phyloP scores from a whole-genome alignment of 2,113 vertebrate species.

The Nothocercus nigrocapillus region DNA sequence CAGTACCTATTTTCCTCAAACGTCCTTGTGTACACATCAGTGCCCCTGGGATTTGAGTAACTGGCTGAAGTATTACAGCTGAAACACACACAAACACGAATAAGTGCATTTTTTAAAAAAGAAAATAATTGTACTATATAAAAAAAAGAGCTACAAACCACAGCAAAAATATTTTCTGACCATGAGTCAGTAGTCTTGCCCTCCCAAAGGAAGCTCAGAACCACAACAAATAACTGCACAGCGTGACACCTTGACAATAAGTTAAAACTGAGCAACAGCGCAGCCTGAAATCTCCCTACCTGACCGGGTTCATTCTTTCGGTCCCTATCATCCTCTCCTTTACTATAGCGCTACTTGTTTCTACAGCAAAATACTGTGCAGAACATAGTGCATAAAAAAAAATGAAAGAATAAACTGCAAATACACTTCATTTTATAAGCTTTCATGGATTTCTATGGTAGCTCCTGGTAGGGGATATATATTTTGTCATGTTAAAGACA shows the following conservation, averaged over 20 bases:
- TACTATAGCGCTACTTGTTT: background rate
- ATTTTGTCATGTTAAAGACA: background rate
- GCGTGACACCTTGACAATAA: background rate
- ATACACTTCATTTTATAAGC: background rate
- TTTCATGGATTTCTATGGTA: background rate
- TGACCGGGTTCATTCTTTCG: background rate
- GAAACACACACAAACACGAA: conserved; percentile 42
- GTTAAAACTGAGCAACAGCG: background rate
- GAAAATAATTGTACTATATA: background rate
- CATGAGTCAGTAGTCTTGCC: background rate
- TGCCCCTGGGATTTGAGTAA: conserved; percentile 49
- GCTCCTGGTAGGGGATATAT: background rate
- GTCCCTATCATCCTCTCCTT: background rate
- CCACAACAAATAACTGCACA: background rate
- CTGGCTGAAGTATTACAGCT: conserved; percentile 67
- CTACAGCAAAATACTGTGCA: background rate
- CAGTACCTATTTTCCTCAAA: conserved; percentile 71
- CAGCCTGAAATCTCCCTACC: background rate
- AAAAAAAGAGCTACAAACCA: background rate
- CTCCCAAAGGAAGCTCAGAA: background rate
- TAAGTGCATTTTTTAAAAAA: background rate
- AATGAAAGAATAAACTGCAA: background rate
- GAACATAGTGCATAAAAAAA: background rate
- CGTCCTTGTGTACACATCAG: conserved; percentile 56
- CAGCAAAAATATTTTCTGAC: conserved; percentile 14